Evolutionary conservation across 2,797 vertebrate genomes (phyloP), one percentile per base, ranked within the genome.

Genomic region (Poeciliopsis infans): DNA sequence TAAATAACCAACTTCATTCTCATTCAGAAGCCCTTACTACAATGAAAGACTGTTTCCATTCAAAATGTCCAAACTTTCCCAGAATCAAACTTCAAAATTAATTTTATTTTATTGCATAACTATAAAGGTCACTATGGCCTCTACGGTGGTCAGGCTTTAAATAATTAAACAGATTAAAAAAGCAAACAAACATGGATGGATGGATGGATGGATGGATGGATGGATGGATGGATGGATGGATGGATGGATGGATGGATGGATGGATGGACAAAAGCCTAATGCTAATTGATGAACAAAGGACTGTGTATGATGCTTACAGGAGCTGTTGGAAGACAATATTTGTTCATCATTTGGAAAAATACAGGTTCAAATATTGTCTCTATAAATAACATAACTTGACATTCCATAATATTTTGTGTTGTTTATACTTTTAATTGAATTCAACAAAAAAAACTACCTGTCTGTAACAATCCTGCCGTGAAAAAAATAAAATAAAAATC

Each of bases 281-380:
- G n/a, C 23, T 55, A 95, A 96, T 76, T 98, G 93, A 45, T 97
- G 53, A 25, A 55, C 97, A 0, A 97, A 96, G 74, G 93, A 96
- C 93, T 98, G 97, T 0, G 97, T 97, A 23, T 98, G 96, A 39
- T 98, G 93, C 71, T 97, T 96, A 0, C 96, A 97, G 7, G 97
- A 94, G 45, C 98, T 92, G 3, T 96, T 97, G 49, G 97, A 97
- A n/a, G 98, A 97, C 11, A 99, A 23, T 51, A 51, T 51, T 51
- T 51, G 49, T 23, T 53, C 1, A 61, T 61, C 11, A 59, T 31
- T 57, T 61, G 28, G 57, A 16, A 31, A 61, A 61, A 16, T 33
- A 61, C 28, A 18, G 15, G 15, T 33, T 16, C 59, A 61, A 61
- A 61, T 15, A 33, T 33, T 33, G 31, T 18, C 31, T 33, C 57